A percentile compares a stretch with the other conserved stretches of the same genome.
Conservation (phyloP, 2,888 invertebrate genomes). For the Eilema caniola region DNA sequence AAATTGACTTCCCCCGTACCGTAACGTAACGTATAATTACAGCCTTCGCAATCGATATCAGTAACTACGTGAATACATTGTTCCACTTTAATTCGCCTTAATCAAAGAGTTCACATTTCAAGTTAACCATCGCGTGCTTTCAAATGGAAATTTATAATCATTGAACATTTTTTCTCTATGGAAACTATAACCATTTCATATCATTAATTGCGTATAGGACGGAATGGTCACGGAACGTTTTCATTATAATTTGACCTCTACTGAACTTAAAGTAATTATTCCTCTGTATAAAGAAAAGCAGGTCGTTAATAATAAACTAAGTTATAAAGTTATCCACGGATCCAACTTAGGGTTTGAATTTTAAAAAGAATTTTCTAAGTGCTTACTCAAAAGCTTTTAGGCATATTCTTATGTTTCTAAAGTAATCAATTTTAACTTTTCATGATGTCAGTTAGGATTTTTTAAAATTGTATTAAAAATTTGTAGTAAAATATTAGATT, state of each 20-base stretch:
- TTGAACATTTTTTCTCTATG: conserved; percentile 30
- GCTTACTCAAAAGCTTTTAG: neutral
- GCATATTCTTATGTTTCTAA: no score
- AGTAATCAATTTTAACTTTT: neutral
- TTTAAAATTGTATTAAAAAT: no score
- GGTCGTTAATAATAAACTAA: neutral
- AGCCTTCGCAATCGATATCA: neutral
- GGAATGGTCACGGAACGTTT: conserved; percentile 33
- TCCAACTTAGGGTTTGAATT: neutral
- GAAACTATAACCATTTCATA: conserved; percentile 36
- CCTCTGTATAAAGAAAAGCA: neutral
- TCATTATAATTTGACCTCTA: conserved; percentile 37
- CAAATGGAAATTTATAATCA: conserved; percentile 31
- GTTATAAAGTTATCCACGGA: neutral
- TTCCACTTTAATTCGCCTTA: conserved; percentile 17
- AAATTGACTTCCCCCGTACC: neutral
- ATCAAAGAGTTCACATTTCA: conserved; percentile 25
- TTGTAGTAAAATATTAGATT: no score
- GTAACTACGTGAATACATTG: neutral
- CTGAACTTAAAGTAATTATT: conserved; percentile 6
- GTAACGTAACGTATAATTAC: neutral
- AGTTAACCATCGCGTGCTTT: conserved; percentile 35
- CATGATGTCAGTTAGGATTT: neutral
- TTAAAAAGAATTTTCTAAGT: neutral
- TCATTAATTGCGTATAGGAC: conserved; percentile 26